A percentile compares a stretch with the other conserved stretches of the same genome.
Conservation (phyloP, 64 coral and sea anemone genomes). For the Actinia equina region DNA sequence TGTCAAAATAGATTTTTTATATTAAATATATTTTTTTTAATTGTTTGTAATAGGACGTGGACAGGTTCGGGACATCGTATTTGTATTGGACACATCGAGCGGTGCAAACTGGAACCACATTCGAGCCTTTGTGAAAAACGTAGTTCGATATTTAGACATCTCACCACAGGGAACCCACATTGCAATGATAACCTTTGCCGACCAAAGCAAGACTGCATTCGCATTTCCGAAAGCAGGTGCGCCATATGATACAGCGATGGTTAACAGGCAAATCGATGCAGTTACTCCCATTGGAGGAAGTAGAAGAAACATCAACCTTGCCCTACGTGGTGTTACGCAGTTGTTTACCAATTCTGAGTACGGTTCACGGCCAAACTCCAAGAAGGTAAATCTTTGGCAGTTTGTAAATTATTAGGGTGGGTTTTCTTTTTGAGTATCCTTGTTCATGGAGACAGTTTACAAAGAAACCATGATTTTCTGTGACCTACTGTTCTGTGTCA, state of each 20-base stretch:
- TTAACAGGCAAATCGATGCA: constrained; percentile 21
- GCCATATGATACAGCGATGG: constrained; percentile 7
- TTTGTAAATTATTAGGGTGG: too few relatives aligned
- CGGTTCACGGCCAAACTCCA: not conserved
- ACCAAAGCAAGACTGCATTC: constrained; percentile 20
- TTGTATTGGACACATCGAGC: constrained; percentile 67
- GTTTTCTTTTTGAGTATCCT: too few relatives aligned
- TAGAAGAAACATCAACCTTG: constrained; percentile 16
- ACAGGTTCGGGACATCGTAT: constrained; percentile 47
- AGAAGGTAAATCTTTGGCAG: constrained; percentile 23
- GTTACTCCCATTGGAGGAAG: constrained; percentile 16
- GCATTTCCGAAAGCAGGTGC: constrained; percentile 26
- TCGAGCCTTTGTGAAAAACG: constrained; percentile 27
- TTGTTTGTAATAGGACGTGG: not conserved
- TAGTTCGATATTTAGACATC: constrained; percentile 48
- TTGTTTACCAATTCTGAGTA: not conserved
- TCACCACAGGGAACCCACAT: constrained; percentile 70
- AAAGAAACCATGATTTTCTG: too few relatives aligned
- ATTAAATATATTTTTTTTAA: too few relatives aligned
- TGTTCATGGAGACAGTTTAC: too few relatives aligned
- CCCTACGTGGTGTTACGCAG: not conserved
- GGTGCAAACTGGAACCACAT: constrained; percentile 49
- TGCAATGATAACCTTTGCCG: constrained; percentile 48
- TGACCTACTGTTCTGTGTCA: too few relatives aligned
- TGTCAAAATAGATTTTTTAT: too few relatives aligned